These are phyloP conservation scores for Bergia puertoricense DNA, from an alignment of 92 coral and sea anemone genomes.

Conservation along the genomic window DNA sequence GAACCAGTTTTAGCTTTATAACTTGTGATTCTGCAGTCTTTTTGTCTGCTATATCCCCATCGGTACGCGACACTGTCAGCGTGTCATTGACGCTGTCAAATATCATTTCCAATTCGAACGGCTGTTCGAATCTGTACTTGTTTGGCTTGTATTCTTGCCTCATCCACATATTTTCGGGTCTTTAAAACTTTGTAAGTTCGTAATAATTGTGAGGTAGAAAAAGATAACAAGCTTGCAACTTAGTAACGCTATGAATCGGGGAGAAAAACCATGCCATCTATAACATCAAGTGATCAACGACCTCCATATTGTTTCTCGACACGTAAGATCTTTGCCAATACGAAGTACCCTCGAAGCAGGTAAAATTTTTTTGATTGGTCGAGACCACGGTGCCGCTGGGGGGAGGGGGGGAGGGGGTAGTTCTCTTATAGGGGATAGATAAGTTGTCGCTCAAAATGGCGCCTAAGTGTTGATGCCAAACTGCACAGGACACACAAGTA, in stretches of 20 bases:
- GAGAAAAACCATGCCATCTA: too few species aligned
- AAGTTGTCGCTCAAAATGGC: too few species aligned
- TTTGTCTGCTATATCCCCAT: neutral
- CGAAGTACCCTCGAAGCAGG: neutral
- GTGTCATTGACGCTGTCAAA: neutral
- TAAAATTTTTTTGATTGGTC: too few species aligned
- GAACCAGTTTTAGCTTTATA: conserved; percentile 61
- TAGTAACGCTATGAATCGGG: too few species aligned
- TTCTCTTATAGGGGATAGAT: too few species aligned
- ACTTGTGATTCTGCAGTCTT: neutral
- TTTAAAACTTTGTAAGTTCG: neutral
- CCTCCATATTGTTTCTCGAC: neutral
- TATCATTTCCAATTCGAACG: conserved; percentile 65
- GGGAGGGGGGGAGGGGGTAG: too few species aligned
- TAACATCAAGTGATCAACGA: too few species aligned
- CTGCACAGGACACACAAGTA: too few species aligned
- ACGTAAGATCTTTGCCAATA: neutral
- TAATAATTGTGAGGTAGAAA: neutral
- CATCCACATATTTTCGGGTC: conserved; percentile 59
- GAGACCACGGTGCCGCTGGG: too few species aligned
- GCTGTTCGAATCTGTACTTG: conserved; percentile 77
- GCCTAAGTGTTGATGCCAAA: too few species aligned
- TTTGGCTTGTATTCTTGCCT: conserved; percentile 94
- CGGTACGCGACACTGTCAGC: neutral
- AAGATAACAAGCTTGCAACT: too few species aligned